These are phyloP conservation scores for Varanus salvator DNA, from an alignment of 2,113 vertebrate genomes.

Conservation along the genomic window DNA sequence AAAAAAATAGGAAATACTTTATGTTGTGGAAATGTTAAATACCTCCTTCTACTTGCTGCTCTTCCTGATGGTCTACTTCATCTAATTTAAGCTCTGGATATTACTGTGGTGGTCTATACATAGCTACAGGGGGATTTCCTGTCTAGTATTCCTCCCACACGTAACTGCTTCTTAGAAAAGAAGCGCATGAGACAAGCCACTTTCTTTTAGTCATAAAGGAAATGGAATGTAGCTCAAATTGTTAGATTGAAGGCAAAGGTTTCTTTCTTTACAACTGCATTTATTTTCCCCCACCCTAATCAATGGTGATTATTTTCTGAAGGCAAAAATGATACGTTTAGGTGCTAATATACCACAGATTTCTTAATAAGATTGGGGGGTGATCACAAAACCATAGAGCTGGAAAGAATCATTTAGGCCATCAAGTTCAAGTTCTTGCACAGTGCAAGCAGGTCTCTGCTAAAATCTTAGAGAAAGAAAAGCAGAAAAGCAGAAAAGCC, in stretches of 20 bases:
- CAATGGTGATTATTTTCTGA: constrained; percentile 28
- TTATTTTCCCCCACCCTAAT: neutral
- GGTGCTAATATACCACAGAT: neutral
- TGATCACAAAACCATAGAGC: too few species aligned
- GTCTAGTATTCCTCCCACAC: constrained; percentile 38
- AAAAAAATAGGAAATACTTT: constrained; percentile 1
- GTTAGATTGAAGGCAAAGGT: constrained; percentile 15
- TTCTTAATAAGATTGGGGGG: neutral
- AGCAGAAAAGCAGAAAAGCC: neutral
- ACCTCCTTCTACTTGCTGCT: neutral
- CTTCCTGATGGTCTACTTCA: neutral
- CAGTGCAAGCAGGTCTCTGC: neutral
- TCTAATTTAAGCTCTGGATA: constrained; percentile 31
- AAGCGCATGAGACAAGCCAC: constrained; percentile 45
- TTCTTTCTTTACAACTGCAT: constrained; percentile 9
- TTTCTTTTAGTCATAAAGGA: constrained; percentile 58
- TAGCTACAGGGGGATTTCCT: constrained; percentile 54
- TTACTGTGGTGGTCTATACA: constrained; percentile 32
- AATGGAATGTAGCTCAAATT: constrained; percentile 41
- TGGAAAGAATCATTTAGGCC: too few species aligned
- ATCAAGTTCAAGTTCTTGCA: too few species aligned
- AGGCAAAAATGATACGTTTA: neutral
- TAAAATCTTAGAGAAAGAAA: neutral
- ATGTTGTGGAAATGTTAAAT: constrained; percentile 7
- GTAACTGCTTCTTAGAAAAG: constrained; percentile 60